Evolutionary conservation across 2,797 vertebrate genomes (phyloP), one percentile per base, ranked within the genome.

Genomic region (Chromis chromis): DNA sequence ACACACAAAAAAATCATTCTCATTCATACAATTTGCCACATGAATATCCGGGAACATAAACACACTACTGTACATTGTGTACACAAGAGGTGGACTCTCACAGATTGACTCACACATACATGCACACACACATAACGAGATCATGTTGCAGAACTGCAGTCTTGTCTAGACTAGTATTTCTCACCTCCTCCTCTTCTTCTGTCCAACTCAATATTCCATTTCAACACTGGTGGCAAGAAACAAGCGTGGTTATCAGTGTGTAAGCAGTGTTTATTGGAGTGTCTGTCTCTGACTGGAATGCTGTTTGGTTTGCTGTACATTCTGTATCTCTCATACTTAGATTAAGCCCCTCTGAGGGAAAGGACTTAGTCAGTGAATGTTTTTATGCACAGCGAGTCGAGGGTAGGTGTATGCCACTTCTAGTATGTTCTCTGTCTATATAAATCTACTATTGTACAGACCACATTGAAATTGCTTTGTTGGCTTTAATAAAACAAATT

Each of bases 141-240:
- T 81, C 27, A 22, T 67, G 74, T 81, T 56, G 28, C 84, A 81
- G 76, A 84, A 65, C 76, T 81, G 65, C 64, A 81, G 71, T 81
- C 74, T 65, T 19, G 88, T 90, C 89, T 87, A 91, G 89, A 89
- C 88, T 12, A 60, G 17, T 68, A 27, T 73, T 82, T 88, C 83
- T 87, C 90, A 88, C 88, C 82, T 86, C 86, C 89, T 89, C 89
- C 85, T 87, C 88, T 55, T 74, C 81, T 85, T 83, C 83, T 84
- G 86, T 87, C 79, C 86, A 4, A 57, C 79, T 90, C 76, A 44
- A 62, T 82, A 70, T 82, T 84, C 64, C 65, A 61, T 67, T 76
- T 81, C 72, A 78, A 49, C 78, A 61, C 73, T 36, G 40, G 57
- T 68, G 54, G 58, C 24, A 13, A 62, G 40, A 55, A 0, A 4